Conservation (phyloP, 2,113 vertebrate species). For the Chaetops frenatus region DNA sequence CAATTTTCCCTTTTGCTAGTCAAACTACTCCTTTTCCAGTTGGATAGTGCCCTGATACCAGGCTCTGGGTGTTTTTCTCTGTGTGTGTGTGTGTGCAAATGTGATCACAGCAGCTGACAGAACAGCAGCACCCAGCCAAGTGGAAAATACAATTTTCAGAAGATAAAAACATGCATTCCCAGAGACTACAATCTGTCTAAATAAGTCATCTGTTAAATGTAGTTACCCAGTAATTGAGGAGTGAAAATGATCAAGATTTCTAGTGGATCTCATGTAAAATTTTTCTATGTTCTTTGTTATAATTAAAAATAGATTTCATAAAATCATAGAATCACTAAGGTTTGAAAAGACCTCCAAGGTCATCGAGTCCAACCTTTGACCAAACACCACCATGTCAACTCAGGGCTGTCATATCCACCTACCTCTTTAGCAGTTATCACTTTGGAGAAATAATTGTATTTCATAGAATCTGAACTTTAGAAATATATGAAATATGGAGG, state of each 20-base stretch:
- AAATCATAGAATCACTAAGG: neutral
- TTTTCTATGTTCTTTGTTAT: neutral
- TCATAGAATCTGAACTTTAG: neutral
- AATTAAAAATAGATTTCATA: neutral
- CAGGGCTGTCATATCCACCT: neutral
- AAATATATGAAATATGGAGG: neutral
- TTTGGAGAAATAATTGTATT: neutral
- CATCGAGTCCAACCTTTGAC: neutral
- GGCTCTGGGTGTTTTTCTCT: neutral
- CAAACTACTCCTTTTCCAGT: neutral
- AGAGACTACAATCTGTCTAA: constrained; percentile 4
- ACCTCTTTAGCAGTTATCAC: neutral
- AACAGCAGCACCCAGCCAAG: neutral
- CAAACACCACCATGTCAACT: neutral
- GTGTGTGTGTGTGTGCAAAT: neutral
- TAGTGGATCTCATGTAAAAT: neutral
- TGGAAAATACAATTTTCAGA: neutral
- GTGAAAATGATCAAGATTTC: neutral
- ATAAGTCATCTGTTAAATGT: neutral
- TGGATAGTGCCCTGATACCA: neutral
- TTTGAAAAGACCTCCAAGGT: neutral
- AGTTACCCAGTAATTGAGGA: neutral
- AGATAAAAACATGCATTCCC: neutral
- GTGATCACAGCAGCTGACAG: neutral
- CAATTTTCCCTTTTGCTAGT: neutral